phyloP scores from a whole-genome alignment of 2,113 vertebrate species.

The Mohoua ochrocephala region DNA sequence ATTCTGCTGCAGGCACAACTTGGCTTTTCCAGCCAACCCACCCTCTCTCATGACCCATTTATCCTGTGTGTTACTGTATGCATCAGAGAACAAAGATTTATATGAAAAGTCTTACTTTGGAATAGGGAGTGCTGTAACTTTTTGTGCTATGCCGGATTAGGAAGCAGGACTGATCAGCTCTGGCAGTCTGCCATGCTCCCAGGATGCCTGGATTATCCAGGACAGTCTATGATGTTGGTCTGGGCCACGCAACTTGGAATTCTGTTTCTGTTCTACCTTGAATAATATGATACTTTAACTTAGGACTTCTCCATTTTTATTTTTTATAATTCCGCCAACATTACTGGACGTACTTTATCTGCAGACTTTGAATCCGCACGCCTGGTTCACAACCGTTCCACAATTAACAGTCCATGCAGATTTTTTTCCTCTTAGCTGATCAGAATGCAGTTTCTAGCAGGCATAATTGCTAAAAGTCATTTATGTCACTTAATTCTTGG shows the following conservation, averaged over 20 bases:
- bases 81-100: not conserved
- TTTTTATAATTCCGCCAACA: not conserved
- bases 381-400: not conserved
- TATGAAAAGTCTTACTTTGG: not conserved
- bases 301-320: not conserved
- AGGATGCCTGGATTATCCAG: not conserved
- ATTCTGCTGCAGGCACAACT: not conserved
- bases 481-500: not conserved
- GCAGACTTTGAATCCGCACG: not conserved
- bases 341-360: not conserved
- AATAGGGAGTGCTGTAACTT: not conserved
- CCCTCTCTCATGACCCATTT: not conserved
- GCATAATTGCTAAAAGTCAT: not conserved
- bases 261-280: not conserved
- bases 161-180: not conserved
- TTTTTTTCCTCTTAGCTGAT: not conserved
- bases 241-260: not conserved
- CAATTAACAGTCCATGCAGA: accelerated
- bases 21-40: not conserved
- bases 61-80: not conserved
- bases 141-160: not conserved
- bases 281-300: not conserved
- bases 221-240: not conserved
- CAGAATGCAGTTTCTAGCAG: not conserved
- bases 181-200: not conserved